phyloP scores from a whole-genome alignment of 1,140 invertebrate genomes.

The Euura lappo region DNA sequence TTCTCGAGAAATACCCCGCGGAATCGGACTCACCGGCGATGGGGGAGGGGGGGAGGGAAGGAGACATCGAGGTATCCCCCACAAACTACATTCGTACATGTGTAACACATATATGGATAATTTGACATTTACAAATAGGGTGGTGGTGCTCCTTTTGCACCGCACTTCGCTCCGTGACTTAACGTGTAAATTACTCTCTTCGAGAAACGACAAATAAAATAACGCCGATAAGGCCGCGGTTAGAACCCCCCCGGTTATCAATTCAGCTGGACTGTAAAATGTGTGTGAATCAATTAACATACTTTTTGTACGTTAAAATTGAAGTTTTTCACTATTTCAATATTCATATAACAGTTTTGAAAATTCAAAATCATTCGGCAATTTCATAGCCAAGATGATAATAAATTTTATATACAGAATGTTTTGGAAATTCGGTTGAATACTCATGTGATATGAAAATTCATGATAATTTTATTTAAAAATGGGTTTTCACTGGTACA shows the following conservation, averaged over 20 bases:
- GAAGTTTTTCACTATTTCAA: too few relatives aligned
- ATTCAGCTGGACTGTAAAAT: not conserved
- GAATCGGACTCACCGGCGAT: slow-evolving; percentile 14
- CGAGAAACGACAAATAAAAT: not conserved
- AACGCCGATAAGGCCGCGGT: not conserved
- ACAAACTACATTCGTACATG: too few relatives aligned
- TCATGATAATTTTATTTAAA: too few relatives aligned
- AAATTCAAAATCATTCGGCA: too few relatives aligned
- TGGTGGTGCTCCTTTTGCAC: not conserved
- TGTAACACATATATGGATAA: not conserved
- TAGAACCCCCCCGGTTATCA: not conserved
- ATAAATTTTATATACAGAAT: too few relatives aligned
- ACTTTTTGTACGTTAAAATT: too few relatives aligned
- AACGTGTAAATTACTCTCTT: slow-evolving; percentile 7
- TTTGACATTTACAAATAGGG: slow-evolving; percentile 5
- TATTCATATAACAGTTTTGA: too few relatives aligned
- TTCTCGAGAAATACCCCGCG: not conserved
- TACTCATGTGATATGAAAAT: too few relatives aligned
- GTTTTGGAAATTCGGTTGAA: too few relatives aligned
- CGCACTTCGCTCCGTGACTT: slow-evolving; percentile 3
- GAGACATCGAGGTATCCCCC: not conserved
- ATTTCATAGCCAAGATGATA: too few relatives aligned
- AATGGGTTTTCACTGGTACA: too few relatives aligned
- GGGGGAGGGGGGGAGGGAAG: not conserved
- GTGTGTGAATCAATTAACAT: too few relatives aligned